Conservation (phyloP, 2,797 vertebrate genomes). For the Delichon dasypus region DNA sequence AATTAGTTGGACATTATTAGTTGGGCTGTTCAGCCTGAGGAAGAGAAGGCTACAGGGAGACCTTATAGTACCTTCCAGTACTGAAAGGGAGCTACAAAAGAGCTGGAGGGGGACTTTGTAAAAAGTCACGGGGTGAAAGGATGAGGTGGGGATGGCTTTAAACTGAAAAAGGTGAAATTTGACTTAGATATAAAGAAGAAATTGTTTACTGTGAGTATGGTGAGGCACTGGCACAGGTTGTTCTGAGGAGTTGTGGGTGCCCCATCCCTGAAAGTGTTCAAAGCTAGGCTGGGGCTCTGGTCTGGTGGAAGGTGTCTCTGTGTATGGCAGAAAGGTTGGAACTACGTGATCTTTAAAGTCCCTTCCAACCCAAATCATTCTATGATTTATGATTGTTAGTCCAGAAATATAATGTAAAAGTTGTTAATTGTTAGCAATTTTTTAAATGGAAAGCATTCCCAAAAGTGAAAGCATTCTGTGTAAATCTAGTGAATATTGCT, state of each 20-base stretch:
- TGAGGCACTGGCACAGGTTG: neutral
- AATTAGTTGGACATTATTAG: neutral
- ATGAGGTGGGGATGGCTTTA: neutral
- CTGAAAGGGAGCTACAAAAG: neutral
- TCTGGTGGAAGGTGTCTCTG: neutral
- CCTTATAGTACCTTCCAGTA: neutral
- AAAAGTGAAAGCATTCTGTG: neutral
- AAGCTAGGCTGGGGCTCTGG: neutral
- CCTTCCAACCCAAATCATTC: neutral
- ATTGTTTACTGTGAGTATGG: neutral
- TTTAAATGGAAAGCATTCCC: neutral
- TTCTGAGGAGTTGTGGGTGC: neutral
- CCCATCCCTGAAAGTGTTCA: neutral
- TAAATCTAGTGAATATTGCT: neutral
- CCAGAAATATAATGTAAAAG: neutral
- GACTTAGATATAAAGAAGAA: neutral
- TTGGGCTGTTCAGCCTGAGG: neutral
- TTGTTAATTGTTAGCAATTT: neutral
- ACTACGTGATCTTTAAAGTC: neutral
- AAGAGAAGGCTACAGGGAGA: neutral
- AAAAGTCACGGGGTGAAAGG: fast-evolving
- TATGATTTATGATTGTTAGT: neutral
- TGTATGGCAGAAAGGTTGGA: neutral
- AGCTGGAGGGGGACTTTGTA: neutral
- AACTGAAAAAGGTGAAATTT: neutral